Evolutionary conservation across 2,113 vertebrate species (phyloP).

Genomic region (Protomyctophum bolini): DNA sequence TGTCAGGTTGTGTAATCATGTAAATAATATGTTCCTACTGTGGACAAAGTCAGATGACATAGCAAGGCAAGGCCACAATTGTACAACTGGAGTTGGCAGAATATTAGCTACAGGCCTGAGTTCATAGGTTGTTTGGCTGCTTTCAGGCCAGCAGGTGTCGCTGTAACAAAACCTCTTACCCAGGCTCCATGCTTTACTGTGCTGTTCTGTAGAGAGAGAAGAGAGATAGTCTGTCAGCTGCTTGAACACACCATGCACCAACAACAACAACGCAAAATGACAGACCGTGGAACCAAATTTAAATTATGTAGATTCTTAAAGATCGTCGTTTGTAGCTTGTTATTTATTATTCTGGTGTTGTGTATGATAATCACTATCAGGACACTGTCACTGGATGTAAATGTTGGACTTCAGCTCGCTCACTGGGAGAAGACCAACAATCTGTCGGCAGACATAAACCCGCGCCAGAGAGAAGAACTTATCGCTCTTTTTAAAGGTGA

Average conservation of each 20-base stretch:
- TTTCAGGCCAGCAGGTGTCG: constrained; percentile 17
- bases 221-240: neutral
- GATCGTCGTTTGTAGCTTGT: constrained; percentile 30
- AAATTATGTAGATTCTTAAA: constrained; percentile 51
- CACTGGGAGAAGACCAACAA: constrained; percentile 61
- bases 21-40: too few relatives aligned
- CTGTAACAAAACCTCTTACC: neutral
- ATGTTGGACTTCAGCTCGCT: constrained; percentile 68
- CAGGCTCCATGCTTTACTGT: neutral
- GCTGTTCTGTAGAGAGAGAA: neutral
- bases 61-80: too few relatives aligned
- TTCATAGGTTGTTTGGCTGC: neutral
- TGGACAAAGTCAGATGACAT: too few relatives aligned
- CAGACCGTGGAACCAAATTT: constrained; percentile 8
- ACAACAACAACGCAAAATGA: constrained; percentile 52
- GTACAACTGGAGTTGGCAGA: neutral
- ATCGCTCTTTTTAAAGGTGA: constrained; percentile 73
- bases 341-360: constrained; percentile 33
- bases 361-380: constrained; percentile 57
- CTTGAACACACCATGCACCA: too few relatives aligned
- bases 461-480: constrained; percentile 48
- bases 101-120: neutral
- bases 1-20: too few relatives aligned
- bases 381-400: constrained; percentile 72
- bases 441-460: constrained; percentile 56